Conservation (phyloP, 2,113 vertebrate genomes). For the Cryptomyrus ogoouensis region DNA sequence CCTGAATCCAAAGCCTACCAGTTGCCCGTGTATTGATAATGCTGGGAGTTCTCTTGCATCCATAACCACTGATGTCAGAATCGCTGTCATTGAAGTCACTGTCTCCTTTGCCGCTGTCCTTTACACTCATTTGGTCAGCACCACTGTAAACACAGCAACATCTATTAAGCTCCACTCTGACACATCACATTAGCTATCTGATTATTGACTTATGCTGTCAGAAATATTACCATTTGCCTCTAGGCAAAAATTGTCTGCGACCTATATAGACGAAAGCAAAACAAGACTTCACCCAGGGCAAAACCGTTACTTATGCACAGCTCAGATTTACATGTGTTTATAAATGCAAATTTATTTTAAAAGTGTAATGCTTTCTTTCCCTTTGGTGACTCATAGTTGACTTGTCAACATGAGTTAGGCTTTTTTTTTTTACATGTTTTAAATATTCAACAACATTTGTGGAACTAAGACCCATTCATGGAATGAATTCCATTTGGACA, state of each 20-base stretch:
- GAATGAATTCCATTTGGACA: not conserved
- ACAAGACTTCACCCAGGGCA: not conserved
- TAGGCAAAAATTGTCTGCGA: not conserved
- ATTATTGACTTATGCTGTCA: slow-evolving; percentile 27
- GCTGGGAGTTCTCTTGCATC: slow-evolving; percentile 49
- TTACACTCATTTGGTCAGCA: slow-evolving; percentile 65
- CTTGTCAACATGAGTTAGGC: not conserved
- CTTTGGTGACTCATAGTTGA: not conserved
- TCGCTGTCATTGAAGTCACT: slow-evolving; percentile 67
- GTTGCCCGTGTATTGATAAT: slow-evolving; percentile 50
- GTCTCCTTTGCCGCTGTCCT: slow-evolving; percentile 68
- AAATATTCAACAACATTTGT: not conserved
- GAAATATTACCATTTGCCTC: not conserved
- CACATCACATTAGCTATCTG: slow-evolving; percentile 48
- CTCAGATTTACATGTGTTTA: not conserved
- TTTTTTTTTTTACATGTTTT: not conserved
- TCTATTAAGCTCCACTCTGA: slow-evolving; percentile 45
- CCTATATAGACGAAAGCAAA: slow-evolving; percentile 7
- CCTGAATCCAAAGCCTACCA: slow-evolving; percentile 37
- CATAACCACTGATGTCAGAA: slow-evolving; percentile 54
- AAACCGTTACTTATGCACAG: not conserved
- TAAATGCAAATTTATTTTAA: slow-evolving; percentile 6
- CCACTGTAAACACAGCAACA: slow-evolving; percentile 52
- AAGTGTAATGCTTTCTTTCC: not conserved
- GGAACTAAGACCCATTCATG: not conserved